Percentiles rank a stretch among this genome's conserved stretches.
Evolutionary conservation across 2,888 invertebrate species (phyloP).

Genomic region (Odontocolon sp.): DNA sequence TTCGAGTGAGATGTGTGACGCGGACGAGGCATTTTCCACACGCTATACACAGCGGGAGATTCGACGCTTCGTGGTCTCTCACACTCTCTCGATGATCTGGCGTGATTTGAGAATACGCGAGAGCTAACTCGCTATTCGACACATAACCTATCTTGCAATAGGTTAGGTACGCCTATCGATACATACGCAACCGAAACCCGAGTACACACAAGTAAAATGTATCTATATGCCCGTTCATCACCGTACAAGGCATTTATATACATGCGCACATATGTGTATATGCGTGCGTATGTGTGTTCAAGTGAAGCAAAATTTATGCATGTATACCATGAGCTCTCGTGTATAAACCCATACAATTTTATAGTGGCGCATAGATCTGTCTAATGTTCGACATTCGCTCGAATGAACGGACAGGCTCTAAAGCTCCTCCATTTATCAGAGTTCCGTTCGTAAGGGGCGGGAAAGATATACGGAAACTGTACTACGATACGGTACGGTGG

Average conservation of each 20-base stretch:
- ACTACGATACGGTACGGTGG: neutral
- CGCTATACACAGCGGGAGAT: slow-evolving; percentile 6
- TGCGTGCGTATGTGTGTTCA: neutral
- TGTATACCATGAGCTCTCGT: neutral
- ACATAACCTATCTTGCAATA: neutral
- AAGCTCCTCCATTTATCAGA: slow-evolving; percentile 29
- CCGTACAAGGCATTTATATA: slow-evolving; percentile 17
- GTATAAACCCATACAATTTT: slow-evolving; percentile 19
- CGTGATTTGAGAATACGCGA: slow-evolving; percentile 27
- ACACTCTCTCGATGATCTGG: slow-evolving; percentile 30
- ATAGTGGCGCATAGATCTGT: slow-evolving; percentile 37
- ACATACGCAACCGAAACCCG: neutral
- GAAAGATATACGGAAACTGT: neutral
- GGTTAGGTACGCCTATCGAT: neutral
- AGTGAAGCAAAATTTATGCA: slow-evolving; percentile 6
- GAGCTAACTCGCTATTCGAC: slow-evolving; percentile 5
- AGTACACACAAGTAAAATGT: slow-evolving; percentile 15
- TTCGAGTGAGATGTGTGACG: slow-evolving; percentile 29
- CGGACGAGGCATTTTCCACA: slow-evolving; percentile 11
- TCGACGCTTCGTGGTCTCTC: slow-evolving; percentile 24
- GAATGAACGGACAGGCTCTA: slow-evolving; percentile 26
- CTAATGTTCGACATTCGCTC: slow-evolving; percentile 38
- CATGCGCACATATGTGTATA: neutral
- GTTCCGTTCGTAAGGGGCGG: slow-evolving; percentile 4
- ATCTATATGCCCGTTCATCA: slow-evolving; percentile 38